These are phyloP conservation scores for Oreochromis grahami DNA, from an alignment of 2,797 vertebrate genomes.

Conservation along the genomic window DNA sequence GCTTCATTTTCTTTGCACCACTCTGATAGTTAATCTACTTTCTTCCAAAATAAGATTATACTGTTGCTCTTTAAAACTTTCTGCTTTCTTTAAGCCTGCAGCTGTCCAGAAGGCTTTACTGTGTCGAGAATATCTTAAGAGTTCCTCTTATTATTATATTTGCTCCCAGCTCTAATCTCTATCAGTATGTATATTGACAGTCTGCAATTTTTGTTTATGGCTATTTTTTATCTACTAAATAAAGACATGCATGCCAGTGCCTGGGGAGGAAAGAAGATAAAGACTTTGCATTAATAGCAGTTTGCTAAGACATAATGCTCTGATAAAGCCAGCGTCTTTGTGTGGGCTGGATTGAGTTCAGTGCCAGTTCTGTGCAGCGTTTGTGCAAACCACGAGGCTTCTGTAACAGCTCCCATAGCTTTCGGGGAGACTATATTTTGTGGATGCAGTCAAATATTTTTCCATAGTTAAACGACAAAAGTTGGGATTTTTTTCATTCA, in stretches of 20 bases:
- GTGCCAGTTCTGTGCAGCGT: conserved; percentile 44
- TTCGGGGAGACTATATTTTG: neutral
- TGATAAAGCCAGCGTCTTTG: conserved; percentile 65
- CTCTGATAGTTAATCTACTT: conserved; percentile 71
- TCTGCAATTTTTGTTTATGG: conserved; percentile 73
- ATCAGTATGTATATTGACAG: conserved; percentile 75
- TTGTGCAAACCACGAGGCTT: neutral
- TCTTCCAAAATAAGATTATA: conserved; percentile 71
- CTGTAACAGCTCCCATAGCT: conserved; percentile 15
- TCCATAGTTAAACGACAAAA: conserved; percentile 8
- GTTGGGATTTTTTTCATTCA: conserved; percentile 15
- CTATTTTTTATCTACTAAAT: conserved; percentile 69
- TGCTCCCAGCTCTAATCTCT: conserved; percentile 70
- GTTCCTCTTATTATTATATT: conserved; percentile 67
- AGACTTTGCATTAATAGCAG: conserved; percentile 73
- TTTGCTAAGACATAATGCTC: conserved; percentile 74
- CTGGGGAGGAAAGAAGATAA: conserved; percentile 66
- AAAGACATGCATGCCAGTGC: conserved; percentile 64
- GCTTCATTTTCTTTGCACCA: conserved; percentile 57
- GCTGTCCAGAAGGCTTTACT: conserved; percentile 72
- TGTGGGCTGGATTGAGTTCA: conserved; percentile 72
- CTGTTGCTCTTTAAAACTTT: conserved; percentile 66
- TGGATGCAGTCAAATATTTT: neutral
- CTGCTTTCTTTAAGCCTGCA: conserved; percentile 63
- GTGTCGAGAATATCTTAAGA: conserved; percentile 66